Evolutionary conservation across 2,888 invertebrate genomes (phyloP).

Genomic region (Zhengitettix transpicula): DNA sequence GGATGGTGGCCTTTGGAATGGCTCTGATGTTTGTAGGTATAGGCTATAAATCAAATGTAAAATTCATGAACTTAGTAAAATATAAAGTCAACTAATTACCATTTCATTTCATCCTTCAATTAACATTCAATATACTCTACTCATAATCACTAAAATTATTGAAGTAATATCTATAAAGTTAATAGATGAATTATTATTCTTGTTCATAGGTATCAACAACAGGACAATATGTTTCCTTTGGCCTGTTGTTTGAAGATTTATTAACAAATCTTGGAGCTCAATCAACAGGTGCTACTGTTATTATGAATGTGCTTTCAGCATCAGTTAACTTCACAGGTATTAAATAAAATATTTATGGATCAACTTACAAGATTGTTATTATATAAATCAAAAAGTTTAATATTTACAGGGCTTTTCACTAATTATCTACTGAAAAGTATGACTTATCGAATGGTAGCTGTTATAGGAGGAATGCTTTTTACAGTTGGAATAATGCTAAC

Average conservation of each 20-base stretch:
- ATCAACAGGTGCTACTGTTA: constrained; percentile 50
- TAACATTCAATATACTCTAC: too few relatives aligned
- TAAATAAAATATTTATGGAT: too few relatives aligned
- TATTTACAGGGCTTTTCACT: constrained; percentile 43
- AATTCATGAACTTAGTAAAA: too few relatives aligned
- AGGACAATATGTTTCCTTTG: constrained; percentile 50
- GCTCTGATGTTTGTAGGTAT: constrained; percentile 14
- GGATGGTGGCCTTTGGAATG: constrained; percentile 13
- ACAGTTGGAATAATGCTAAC: constrained; percentile 42
- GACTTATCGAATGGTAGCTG: constrained; percentile 46
- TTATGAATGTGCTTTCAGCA: constrained; percentile 45
- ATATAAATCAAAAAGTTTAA: not conserved
- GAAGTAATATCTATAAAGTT: too few relatives aligned
- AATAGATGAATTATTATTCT: too few relatives aligned
- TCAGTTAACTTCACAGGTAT: constrained; percentile 12
- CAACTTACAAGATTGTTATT: too few relatives aligned
- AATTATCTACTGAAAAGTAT: constrained; percentile 48
- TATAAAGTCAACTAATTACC: too few relatives aligned
- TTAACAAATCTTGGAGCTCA: constrained; percentile 44
- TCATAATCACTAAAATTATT: too few relatives aligned
- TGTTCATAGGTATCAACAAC: constrained; percentile 41
- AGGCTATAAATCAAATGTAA: too few relatives aligned
- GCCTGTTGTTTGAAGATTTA: constrained; percentile 52
- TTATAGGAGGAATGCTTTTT: constrained; percentile 45
- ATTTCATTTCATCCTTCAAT: too few relatives aligned